phyloP scores from a whole-genome alignment of 2,797 vertebrate genomes.

The Podarcis siculus region DNA sequence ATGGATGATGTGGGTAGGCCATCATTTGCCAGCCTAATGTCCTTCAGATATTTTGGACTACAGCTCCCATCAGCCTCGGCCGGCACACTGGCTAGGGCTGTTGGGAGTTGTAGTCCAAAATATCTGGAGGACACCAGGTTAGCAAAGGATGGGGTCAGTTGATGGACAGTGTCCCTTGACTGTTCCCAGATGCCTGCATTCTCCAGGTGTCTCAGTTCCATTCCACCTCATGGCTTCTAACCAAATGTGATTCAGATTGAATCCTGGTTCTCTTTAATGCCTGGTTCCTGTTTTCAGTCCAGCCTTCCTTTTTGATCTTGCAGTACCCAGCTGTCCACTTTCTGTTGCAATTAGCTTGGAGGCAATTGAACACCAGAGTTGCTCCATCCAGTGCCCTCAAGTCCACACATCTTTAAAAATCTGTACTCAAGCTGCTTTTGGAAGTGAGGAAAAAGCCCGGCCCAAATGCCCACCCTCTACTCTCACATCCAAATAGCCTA shows the following conservation, averaged over 20 bases:
- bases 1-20: background rate
- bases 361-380: no score
- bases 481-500: background rate
- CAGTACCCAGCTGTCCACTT: background rate
- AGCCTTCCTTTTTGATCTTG: background rate
- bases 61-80: no score
- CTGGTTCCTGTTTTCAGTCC: background rate
- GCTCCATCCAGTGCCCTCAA: background rate
- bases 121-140: no score
- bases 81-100: no score
- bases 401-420: background rate
- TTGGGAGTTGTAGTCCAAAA: no score
- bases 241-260: background rate
- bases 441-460: background rate
- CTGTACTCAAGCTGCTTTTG: background rate
- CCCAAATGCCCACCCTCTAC: constrained; percentile 55
- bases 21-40: no score
- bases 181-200: background rate
- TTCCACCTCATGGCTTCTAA: background rate
- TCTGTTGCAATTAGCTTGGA: background rate
- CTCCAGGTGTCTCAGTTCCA: background rate
- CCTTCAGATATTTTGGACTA: no score
- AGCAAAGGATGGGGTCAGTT: background rate
- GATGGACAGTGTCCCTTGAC: background rate
- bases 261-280: background rate